Conservation (phyloP, 2,113 vertebrate species). For the Heliornis fulica region DNA sequence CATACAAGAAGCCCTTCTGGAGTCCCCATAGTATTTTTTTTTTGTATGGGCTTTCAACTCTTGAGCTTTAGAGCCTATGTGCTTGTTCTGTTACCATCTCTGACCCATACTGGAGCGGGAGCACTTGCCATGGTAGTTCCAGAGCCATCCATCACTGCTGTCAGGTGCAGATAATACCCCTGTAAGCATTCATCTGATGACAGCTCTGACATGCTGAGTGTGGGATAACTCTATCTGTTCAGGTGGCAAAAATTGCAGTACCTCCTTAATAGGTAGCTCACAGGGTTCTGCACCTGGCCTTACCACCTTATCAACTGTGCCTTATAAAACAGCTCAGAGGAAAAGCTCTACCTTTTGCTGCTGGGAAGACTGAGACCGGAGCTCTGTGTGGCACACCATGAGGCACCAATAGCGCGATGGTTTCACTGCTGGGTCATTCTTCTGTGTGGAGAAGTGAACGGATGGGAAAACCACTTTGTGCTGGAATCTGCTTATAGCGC, state of each 20-base stretch:
- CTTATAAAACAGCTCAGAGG: neutral
- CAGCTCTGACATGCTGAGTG: neutral
- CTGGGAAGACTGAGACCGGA: neutral
- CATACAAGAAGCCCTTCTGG: neutral
- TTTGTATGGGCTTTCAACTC: neutral
- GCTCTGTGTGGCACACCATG: accelerated
- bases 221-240: neutral
- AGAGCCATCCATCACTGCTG: neutral
- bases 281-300: neutral
- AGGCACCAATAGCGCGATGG: neutral
- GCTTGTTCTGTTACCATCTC: neutral
- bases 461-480: neutral
- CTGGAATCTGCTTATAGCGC: neutral
- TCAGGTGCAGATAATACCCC: neutral
- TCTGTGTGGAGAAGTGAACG: neutral
- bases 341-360: neutral
- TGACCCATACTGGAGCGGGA: neutral
- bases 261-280: neutral
- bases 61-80: neutral
- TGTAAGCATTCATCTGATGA: neutral
- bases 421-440: neutral
- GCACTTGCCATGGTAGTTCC: neutral
- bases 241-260: neutral
- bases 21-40: neutral
- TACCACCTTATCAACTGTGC: neutral